Conservation (phyloP, 2,113 vertebrate genomes). For the Poicephalus meyeri region DNA sequence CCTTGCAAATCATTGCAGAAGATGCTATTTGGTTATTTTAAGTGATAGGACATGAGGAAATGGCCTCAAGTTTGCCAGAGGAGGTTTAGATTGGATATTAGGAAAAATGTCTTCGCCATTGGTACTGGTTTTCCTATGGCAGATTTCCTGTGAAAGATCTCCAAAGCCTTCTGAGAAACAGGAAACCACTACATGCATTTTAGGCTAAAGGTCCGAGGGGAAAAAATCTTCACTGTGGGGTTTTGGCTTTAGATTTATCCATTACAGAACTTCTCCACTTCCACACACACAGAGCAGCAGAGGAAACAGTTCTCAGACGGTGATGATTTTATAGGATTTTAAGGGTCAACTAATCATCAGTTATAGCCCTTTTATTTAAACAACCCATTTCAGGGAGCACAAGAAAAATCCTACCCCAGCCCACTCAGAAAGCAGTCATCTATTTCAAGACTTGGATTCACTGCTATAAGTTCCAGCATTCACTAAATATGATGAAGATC, state of each 20-base stretch:
- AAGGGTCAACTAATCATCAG: not conserved
- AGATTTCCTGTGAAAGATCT: not conserved
- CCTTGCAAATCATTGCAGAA: not conserved
- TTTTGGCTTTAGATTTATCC: not conserved
- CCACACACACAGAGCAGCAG: not conserved
- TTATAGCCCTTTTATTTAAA: not conserved
- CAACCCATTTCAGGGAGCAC: not conserved
- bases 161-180: not conserved
- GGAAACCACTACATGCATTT: not conserved
- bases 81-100: not conserved
- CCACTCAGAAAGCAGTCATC: not conserved
- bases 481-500: not conserved
- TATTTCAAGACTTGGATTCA: not conserved
- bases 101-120: not conserved
- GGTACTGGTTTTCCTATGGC: not conserved
- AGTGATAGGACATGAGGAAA: not conserved
- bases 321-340: not conserved
- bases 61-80: not conserved
- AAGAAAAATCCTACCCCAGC: not conserved
- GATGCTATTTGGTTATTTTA: not conserved
- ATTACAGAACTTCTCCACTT: not conserved
- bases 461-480: not conserved
- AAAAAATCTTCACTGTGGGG: not conserved
- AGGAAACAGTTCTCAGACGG: not conserved
- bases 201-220: not conserved